These are phyloP conservation scores for Dioctria linearis DNA, from an alignment of 2,888 invertebrate genomes.

Conservation along the genomic window DNA sequence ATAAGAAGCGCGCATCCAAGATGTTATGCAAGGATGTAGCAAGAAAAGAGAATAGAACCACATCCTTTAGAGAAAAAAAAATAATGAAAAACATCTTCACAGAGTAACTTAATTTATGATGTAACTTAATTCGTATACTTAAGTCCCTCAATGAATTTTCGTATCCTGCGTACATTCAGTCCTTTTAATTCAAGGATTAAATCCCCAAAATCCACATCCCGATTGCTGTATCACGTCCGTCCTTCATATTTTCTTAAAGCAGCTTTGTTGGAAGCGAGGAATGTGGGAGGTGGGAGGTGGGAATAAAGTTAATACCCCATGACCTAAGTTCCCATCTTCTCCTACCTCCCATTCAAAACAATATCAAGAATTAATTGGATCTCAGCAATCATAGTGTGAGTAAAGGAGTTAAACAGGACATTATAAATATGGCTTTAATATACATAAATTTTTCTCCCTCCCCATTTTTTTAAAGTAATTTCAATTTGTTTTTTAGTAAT, in stretches of 20 bases:
- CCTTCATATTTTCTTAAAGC: constrained; percentile 13
- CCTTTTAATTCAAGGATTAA: constrained; percentile 19
- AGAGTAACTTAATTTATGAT: no score
- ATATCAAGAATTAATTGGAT: constrained; percentile 33
- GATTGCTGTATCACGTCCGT: constrained; percentile 38
- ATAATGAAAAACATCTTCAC: no score
- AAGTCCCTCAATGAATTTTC: constrained; percentile 31
- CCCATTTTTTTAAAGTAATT: not conserved
- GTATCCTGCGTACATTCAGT: constrained; percentile 5
- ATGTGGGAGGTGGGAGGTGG: not conserved
- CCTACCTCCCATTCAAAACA: not conserved
- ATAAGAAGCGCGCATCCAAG: no score
- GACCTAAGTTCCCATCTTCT: not conserved
- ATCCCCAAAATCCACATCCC: constrained; percentile 19
- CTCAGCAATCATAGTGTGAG: not conserved
- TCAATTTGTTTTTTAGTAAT: not conserved
- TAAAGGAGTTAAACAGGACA: not conserved
- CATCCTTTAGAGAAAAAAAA: not conserved
- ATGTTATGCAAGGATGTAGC: not conserved
- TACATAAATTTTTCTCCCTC: not conserved
- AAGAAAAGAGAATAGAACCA: not conserved
- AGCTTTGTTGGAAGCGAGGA: constrained; percentile 6
- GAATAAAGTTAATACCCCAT: not conserved
- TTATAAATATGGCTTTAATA: constrained; percentile 23
- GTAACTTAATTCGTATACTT: constrained; percentile 5